A percentile compares a stretch with the other conserved stretches of the same genome.
phyloP scores from a whole-genome alignment of 2,888 invertebrate species.

The Scaptomyza caliginosa region DNA sequence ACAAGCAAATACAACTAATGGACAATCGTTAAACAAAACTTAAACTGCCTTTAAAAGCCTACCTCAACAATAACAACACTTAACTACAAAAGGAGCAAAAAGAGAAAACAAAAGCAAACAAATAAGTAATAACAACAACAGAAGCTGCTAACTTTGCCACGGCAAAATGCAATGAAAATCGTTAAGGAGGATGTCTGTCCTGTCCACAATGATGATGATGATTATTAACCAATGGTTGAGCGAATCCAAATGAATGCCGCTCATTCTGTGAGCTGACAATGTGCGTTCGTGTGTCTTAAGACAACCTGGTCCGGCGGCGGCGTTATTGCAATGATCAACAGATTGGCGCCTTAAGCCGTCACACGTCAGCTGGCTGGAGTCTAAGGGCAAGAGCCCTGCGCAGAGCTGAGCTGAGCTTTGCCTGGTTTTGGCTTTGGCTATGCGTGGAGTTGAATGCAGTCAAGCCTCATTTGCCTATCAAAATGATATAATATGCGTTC shows the following conservation, averaged over 20 bases:
- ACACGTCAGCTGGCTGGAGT: constrained; percentile 32
- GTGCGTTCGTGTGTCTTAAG: constrained; percentile 52
- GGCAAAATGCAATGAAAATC: constrained; percentile 27
- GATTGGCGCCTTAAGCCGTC: constrained; percentile 67
- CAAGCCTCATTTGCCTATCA: constrained; percentile 78
- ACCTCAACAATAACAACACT: constrained; percentile 41
- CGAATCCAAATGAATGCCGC: constrained; percentile 43
- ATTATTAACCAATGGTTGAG: constrained; percentile 30
- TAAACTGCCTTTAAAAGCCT: constrained; percentile 20
- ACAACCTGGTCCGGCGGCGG: constrained; percentile 29
- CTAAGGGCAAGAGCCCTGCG: constrained; percentile 36
- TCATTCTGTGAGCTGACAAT: constrained; percentile 40
- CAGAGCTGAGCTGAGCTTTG: neutral
- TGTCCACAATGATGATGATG: constrained; percentile 38
- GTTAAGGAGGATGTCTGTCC: constrained; percentile 11
- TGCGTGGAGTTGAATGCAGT: constrained; percentile 6
- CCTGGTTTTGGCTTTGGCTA: constrained; percentile 18
- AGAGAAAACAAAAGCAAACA: constrained; percentile 23
- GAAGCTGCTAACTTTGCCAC: constrained; percentile 45
- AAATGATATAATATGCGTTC: constrained; percentile 73
- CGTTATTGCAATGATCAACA: constrained; percentile 54
- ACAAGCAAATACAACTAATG: constrained; percentile 28
- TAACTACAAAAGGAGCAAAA: constrained; percentile 9
- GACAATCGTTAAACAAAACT: neutral
- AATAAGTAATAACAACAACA: constrained; percentile 31